Base-by-base conservation (phyloP, 1,140 invertebrate genomes). In the Euwallacea fornicatus region DNA sequence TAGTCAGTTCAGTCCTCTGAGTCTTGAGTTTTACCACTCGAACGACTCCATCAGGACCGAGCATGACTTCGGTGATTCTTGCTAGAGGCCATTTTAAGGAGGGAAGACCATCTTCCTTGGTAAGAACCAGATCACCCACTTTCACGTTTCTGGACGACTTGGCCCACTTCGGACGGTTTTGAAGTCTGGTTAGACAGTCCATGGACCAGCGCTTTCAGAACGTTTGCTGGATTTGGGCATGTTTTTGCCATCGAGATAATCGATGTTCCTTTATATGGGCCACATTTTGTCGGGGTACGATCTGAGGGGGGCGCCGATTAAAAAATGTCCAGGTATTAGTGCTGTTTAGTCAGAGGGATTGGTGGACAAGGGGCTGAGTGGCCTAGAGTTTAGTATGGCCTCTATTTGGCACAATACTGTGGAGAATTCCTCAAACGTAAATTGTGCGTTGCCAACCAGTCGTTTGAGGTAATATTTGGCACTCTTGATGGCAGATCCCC, bases 311-410 rank as follows among this genome's bases (percentile, higher is more conserved):
- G 16, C 7, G 16, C 58, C 13, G 7, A 60, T 42, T 10, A 60
- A 60, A 58, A 83, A 83, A 72, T 83, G 79, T 11, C 70, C 81
- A 8, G 82, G 81, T 11, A 81, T 81, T 3, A 81, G 62, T n/a
- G 50, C 8, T 0, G 15, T 10, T 11, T 73, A 60, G 43, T 80
- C 79, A 70, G 75, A 64, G 56, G 76, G 71, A 66, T 79, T 75
- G 44, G 63, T 62, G 13, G 73, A 74, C n/a, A 80, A 33, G 8
- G 75, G 74, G 41, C 60, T 71, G 7, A 83, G 42, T 9, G 81
- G 81, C 10, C 82, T 61, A 7, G 76, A 78, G n/a, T n/a, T n/a
- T n/a, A n/a, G n/a, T n/a, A n/a, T n/a, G n/a, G n/a, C n/a, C n/a
- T n/a, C n/a, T n/a, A n/a, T n/a, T n/a, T n/a, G n/a, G n/a, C n/a